Percentiles rank a stretch among this genome's conserved stretches.
Conservation (phyloP, 2,888 invertebrate genomes). For the Tenthredo distinguenda region DNA sequence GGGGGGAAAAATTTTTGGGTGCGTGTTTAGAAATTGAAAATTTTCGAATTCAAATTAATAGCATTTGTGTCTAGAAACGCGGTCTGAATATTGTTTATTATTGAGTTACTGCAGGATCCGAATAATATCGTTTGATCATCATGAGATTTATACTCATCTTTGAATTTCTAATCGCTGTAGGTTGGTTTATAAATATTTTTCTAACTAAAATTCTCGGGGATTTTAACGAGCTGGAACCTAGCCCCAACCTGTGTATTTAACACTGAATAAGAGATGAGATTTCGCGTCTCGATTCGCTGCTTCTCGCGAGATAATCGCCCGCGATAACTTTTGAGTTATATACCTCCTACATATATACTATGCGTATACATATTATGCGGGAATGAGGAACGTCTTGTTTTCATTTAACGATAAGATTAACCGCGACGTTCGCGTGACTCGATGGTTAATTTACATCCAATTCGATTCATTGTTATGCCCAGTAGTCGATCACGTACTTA, state of each 20-base stretch:
- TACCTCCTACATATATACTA: neutral
- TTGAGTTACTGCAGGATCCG: no score
- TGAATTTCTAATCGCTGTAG: no score
- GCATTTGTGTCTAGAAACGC: no score
- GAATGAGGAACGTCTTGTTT: slow-evolving; percentile 2
- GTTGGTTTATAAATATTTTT: no score
- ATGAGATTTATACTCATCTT: no score
- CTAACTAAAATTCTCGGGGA: no score
- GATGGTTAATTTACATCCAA: slow-evolving; percentile 10
- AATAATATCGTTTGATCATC: no score
- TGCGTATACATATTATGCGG: no score
- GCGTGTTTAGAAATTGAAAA: neutral
- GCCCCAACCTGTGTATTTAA: neutral
- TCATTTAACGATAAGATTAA: slow-evolving; percentile 16
- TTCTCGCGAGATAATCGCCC: neutral
- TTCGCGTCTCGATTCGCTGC: neutral
- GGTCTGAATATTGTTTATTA: no score
- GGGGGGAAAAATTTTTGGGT: neutral
- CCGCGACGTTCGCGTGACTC: neutral
- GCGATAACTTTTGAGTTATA: neutral
- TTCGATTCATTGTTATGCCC: slow-evolving; percentile 29
- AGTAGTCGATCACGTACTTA: slow-evolving; percentile 20
- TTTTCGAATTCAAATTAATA: no score
- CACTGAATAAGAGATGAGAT: slow-evolving; percentile 30
- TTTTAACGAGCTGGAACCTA: slow-evolving; percentile 8